Evolutionary conservation across 1,140 invertebrate genomes (phyloP), one percentile per base, ranked within the genome.

Genomic region (Sitodiplosis mosellana): DNA sequence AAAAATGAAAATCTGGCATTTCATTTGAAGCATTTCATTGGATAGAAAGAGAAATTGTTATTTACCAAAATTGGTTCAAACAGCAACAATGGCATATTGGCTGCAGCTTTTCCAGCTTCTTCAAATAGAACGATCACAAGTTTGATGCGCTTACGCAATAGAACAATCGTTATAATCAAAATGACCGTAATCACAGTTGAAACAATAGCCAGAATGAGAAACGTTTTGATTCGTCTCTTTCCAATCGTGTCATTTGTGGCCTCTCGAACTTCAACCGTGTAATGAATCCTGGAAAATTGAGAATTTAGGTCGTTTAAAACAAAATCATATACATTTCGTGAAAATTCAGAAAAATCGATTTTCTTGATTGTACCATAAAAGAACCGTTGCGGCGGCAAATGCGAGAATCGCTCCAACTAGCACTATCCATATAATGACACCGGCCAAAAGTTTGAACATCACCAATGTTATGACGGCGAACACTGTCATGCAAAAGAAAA

Each of bases 351-450:
- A n/a, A n/a, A n/a, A n/a, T n/a, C n/a, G n/a, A n/a, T n/a, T n/a
- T n/a, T n/a, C n/a, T n/a, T n/a, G n/a, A n/a, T n/a, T n/a, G 71
- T 70, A 80, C 83, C 83, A 87, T 33, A 85, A 63, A 52, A 73
- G 75, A 22, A 69, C 67, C 20, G 81, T 75, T 48, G 69, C 72
- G 51, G 62, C 70, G 22, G 80, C 60, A 40, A 73, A 73, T 11
- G 71, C 73, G 1, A 78, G 27, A 15, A 75, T 65, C 10, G 74
- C 69, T 2, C 74, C 67, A 27, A 72, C 58, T 8, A 85, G 60
- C 18, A 83, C 73, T 6, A 81, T 55, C 74, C 80, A 85, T 46
- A 86, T 75, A 17, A 86, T 66, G 43, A 76, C 57, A 43, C 71
- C 72, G 3, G 74, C 77, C 21, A 78, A 56, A 55, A 71, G 78